Base-by-base conservation (phyloP, 2,888 invertebrate species). In the Caenorhabditis afra region DNA sequence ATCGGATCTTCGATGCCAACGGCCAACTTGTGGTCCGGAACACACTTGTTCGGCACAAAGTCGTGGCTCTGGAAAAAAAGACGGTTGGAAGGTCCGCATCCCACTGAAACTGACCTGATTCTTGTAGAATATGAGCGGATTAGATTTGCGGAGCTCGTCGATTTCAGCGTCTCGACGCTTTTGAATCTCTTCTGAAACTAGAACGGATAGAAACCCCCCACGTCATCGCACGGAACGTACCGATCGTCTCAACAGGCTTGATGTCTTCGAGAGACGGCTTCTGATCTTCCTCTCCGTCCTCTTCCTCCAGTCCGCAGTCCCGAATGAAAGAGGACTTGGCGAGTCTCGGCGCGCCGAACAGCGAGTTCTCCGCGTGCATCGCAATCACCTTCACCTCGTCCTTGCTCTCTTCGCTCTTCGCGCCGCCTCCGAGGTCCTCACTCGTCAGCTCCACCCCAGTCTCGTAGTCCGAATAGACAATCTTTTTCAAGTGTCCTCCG, bases 341-440 rank as follows among this genome's bases (percentile, higher is more conserved):
- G 14, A 49, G 37, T 22, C 44, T 62, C 14, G 47, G 53, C n/a
- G 10, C 37, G 0, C 41, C 55, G 44, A 59, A 78, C 8, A 55
- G 7, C 0, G 70, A 23, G 50, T 70, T 78, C 47, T 68, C 81
- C 3, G 74, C 78, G 58, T 81, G 81, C 81, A 81, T 81, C 10
- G 81, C 81, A 39, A 81, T 81, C 41, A 81, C 81, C 64, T 78
- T 81, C 45, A 78, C 62, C 53, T 70, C 78, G 58, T 47, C n/a
- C n/a, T n/a, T 41, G 8, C 47, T 52, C 39, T 66, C 71, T 5
- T 62, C 58, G 11, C n/a, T n/a, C n/a, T n/a, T n/a, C n/a, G n/a
- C n/a, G n/a, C n/a, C n/a, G n/a, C 12, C 44, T 10, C 53, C 57
- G 1, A 62, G 12, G 41, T 58, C 41, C 16, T 68, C 73, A 29